Conservation (phyloP, 1,140 invertebrate genomes). For the Subanguina moxae region DNA sequence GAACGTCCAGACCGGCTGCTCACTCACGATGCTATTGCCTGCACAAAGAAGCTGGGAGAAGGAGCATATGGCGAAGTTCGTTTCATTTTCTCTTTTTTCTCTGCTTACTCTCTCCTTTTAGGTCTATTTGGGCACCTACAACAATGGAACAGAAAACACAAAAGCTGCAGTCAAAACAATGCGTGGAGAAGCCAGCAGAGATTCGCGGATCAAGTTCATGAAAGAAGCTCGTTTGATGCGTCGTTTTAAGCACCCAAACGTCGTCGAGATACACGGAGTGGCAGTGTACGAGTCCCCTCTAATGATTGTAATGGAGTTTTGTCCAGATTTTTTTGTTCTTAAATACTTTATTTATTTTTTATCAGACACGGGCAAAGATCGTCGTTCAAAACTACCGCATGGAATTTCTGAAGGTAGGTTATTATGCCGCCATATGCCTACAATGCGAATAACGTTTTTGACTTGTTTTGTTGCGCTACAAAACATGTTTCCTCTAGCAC, state of each 20-base stretch:
- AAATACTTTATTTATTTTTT: too few species aligned
- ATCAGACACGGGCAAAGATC: too few species aligned
- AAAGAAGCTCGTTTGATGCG: constrained; percentile 35
- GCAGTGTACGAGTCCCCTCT: constrained; percentile 15
- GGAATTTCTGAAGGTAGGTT: too few species aligned
- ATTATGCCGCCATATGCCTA: too few species aligned
- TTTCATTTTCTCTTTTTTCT: not conserved
- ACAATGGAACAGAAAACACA: not conserved
- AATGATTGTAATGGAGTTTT: constrained; percentile 30
- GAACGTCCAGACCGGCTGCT: constrained; percentile 47
- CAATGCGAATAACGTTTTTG: too few species aligned
- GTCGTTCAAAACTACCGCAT: too few species aligned
- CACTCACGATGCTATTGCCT: constrained; percentile 44
- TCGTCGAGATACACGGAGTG: constrained; percentile 26
- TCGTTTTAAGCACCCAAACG: constrained; percentile 23
- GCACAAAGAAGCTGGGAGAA: constrained; percentile 26
- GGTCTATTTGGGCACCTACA: not conserved
- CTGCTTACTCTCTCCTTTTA: not conserved
- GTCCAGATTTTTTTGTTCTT: constrained; percentile 33
- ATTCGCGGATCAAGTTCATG: constrained; percentile 10
- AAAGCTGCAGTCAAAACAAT: constrained; percentile 29
- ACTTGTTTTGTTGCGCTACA: too few species aligned
- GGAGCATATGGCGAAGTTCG: constrained; percentile 29
- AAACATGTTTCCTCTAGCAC: too few species aligned
- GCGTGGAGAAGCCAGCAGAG: constrained; percentile 4